Evolutionary conservation across 2,113 vertebrate species (phyloP), one percentile per base, ranked within the genome.

Genomic region (Malaclemys terrapin): DNA sequence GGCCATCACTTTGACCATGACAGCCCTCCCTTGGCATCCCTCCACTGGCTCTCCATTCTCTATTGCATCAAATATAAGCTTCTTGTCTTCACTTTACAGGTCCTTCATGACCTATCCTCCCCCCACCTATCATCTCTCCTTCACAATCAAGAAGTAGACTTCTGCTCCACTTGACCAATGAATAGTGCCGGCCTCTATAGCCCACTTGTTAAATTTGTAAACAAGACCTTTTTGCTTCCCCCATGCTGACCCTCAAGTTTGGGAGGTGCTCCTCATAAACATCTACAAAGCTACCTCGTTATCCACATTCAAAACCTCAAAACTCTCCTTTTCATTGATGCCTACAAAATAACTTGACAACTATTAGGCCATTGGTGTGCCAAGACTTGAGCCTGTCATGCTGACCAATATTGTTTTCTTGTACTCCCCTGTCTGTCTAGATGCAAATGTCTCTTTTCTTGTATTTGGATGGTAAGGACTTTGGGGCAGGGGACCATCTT

Each of bases 111-210:
- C 35, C 19, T 62, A 4, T 14, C 49, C 59, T 81, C 29, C 59
- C 49, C 19, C 38, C 87, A 0, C 0, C 1, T 5, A n/a, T 78
- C 0, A 1, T 52, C 59, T 93, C 53, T 29, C 5, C 4, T 50
- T 88, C 3, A 0, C 14, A 90, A 6, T 47, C 0, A 1, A 35
- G 54, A 25, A 0, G 1, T 81, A 88, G 20, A 31, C 20, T 91
- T 84, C 83, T 59, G 49, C 13, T 95, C 52, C 47, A 81, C n/a
- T 52, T 84, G 59, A n/a, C 10, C 29, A 14, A 4, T 24, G 10
- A 12, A 6, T 24, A 8, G 35, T 92, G 52, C 45, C 50, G 56
- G 78, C 31, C 52, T 93, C 31, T 88, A 4, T 29, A 27, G 56
- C 56, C 10, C 7, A 84, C 24, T 29, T 78, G 2, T 56, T 88